phyloP scores from a whole-genome alignment of 92 coral and sea anemone species.

The Siderastrea siderea region DNA sequence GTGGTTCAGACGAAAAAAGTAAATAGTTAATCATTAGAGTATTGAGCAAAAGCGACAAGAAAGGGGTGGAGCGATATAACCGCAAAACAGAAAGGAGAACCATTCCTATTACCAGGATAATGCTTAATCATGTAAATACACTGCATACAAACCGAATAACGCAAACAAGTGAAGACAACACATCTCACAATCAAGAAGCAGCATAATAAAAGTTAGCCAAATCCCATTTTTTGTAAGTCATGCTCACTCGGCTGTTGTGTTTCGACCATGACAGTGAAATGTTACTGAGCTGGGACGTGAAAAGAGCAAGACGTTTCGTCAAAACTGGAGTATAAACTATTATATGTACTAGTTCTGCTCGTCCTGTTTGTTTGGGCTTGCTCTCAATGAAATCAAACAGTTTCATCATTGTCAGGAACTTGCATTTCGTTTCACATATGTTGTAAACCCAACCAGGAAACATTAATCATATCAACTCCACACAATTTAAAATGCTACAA shows the following conservation, averaged over 20 bases:
- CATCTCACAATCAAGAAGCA: neutral
- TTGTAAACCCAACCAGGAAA: too few relatives aligned
- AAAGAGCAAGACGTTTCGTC: neutral
- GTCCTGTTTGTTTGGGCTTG: neutral
- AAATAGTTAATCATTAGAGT: neutral
- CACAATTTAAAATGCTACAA: too few relatives aligned
- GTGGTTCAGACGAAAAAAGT: neutral
- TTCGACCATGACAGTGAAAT: neutral
- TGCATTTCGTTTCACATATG: neutral
- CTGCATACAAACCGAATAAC: neutral
- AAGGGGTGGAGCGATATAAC: neutral
- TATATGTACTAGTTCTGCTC: neutral
- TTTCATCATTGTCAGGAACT: neutral
- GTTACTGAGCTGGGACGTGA: neutral
- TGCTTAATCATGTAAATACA: neutral
- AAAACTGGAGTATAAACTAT: neutral
- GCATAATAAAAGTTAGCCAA: neutral
- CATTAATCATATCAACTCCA: too few relatives aligned
- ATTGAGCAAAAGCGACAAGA: neutral
- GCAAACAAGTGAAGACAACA: neutral
- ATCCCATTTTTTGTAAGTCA: too few relatives aligned
- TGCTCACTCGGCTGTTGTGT: too few relatives aligned
- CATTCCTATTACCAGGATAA: neutral
- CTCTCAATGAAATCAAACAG: neutral
- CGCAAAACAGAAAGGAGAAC: neutral